phyloP scores from a whole-genome alignment of 2,113 vertebrate species.

The Chiloscyllium plagiosum region DNA sequence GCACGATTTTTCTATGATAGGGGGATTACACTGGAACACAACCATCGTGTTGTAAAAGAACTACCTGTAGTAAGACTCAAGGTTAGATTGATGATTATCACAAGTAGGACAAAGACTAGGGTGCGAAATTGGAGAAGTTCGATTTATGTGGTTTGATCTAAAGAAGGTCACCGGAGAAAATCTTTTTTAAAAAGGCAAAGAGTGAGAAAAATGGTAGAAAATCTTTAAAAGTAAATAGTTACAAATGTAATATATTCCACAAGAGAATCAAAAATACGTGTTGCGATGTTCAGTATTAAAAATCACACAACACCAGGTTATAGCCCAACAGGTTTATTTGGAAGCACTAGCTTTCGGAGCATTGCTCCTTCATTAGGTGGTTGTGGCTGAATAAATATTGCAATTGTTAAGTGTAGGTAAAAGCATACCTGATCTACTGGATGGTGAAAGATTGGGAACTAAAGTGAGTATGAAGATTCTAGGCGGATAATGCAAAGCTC shows the following conservation, averaged over 20 bases:
- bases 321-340: no score
- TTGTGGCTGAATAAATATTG: no score
- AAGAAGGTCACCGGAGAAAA: not conserved
- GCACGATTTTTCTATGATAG: no score
- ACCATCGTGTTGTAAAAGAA: no score
- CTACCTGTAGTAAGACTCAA: no score
- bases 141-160: not conserved
- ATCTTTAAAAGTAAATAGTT: not conserved
- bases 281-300: no score
- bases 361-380: no score
- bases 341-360: no score
- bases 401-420: not conserved
- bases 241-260: not conserved
- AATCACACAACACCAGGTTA: no score
- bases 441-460: not conserved
- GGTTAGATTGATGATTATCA: not conserved
- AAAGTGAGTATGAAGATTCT: not conserved
- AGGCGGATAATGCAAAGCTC: not conserved
- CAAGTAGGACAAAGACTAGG: not conserved
- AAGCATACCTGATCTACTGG: not conserved
- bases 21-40: no score
- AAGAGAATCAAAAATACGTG: not conserved
- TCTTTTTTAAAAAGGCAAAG: not conserved
- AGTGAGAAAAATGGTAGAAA: not conserved
- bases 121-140: not conserved